These are phyloP conservation scores for Oegoconia quadripuncta DNA, from an alignment of 2,888 invertebrate genomes.

Conservation along the genomic window DNA sequence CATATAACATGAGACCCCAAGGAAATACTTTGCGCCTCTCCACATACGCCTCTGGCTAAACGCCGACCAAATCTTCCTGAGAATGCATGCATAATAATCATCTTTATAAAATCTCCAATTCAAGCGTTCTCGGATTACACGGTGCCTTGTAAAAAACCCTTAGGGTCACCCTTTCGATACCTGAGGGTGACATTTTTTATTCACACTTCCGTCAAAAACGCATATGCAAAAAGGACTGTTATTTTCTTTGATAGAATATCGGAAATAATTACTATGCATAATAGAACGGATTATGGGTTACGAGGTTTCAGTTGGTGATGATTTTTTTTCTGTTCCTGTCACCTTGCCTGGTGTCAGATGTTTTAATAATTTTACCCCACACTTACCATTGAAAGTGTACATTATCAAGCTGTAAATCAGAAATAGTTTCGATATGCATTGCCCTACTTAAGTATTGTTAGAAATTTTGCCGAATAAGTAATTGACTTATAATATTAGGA, in stretches of 20 bases:
- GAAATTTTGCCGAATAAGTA: too few species aligned
- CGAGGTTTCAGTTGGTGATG: conserved; percentile 55
- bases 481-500: too few species aligned
- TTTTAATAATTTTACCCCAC: conserved; percentile 47
- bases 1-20: conserved; percentile 44
- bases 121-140: conserved; percentile 64
- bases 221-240: conserved; percentile 76
- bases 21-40: conserved; percentile 48
- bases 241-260: conserved; percentile 73
- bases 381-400: conserved; percentile 40
- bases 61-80: conserved; percentile 68
- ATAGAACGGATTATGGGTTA: conserved; percentile 73
- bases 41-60: conserved; percentile 58
- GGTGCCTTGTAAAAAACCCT: conserved; percentile 50
- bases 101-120: conserved; percentile 51
- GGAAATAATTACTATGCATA: conserved; percentile 80
- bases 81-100: conserved; percentile 75
- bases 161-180: conserved; percentile 66
- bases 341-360: conserved; percentile 69
- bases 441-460: too few species aligned
- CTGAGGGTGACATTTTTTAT: conserved; percentile 76
- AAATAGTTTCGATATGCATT: too few species aligned
- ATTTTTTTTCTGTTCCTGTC: conserved; percentile 64
- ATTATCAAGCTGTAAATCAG: too few species aligned
- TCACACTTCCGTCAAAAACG: conserved; percentile 74